Evolutionary conservation across 2,797 vertebrate species (phyloP), one percentile per base, ranked within the genome.

Genomic region (Zenarchopterus dispar): DNA sequence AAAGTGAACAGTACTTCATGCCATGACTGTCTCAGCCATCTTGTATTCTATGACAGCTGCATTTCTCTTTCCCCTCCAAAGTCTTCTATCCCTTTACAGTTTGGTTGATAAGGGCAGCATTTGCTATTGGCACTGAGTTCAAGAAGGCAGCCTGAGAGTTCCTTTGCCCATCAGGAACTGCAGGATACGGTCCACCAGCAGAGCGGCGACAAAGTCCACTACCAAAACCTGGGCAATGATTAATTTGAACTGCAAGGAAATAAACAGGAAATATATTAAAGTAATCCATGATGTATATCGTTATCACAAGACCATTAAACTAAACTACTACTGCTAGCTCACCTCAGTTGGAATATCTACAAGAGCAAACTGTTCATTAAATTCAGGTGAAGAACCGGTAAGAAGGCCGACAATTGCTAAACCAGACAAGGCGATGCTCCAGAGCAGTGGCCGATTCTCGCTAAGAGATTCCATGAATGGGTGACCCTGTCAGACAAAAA

Each of bases 401-500:
- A 99, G 94, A 11, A 99, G 94, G 21, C 93, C 95, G 6, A 95
- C 86, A 28, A 98, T 95, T 11, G 97, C 96, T 13, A 96, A 78
- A 1, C 94, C 95, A 0, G 97, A 98, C 9, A 97, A 70, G n/a
- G 91, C 81, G 31, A 98, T 95, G 74, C 97, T 99, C 96, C 96
- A 98, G 5, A 98, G 93, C 49, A 99, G 78, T 0, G 97, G 96
- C 54, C 94, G 94, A 85, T 99, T 99, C 84, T 98, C 97, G 0
- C 84, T 93, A 2, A 99, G 94, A 22, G 97, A 98, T 89, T 98
- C 97, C 97, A 98, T 99, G 77, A 99, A 99, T 0, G 97, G 97
- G 17, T 97, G 97, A 54, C 97, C 97, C 97, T 99, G 45, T 59
- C 6, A 57, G 2, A 67, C 36, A 61, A 70, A 23, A 61, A 73